A percentile compares a stretch with the other conserved stretches of the same genome.
These are phyloP conservation scores for Trematocara macrostoma DNA, from an alignment of 2,113 vertebrate species.

Conservation along the genomic window DNA sequence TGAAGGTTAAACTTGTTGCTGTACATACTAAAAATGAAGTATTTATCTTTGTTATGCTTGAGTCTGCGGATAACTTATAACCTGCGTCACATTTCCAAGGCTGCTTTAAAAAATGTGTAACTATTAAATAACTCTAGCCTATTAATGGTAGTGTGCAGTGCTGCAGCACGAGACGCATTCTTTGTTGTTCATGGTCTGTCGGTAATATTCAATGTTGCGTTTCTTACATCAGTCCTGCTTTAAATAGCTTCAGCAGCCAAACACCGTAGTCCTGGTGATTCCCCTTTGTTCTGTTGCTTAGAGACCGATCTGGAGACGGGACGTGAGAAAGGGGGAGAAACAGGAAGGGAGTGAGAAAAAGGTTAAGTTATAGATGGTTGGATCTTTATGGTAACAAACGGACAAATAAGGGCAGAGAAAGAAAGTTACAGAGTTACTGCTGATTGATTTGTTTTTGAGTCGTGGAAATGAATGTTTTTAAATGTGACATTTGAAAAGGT, in stretches of 20 bases:
- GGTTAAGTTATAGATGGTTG: background rate
- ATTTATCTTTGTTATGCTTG: background rate
- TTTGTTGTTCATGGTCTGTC: background rate
- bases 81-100: background rate
- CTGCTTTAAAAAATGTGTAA: background rate
- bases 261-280: constrained; percentile 19
- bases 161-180: background rate
- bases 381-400: background rate
- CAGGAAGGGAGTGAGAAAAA: background rate
- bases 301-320: constrained; percentile 31
- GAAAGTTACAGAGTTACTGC: background rate
- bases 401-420: background rate
- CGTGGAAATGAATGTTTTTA: rapidly evolving
- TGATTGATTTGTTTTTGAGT: background rate
- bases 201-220: background rate
- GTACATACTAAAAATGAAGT: background rate
- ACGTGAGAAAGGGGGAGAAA: background rate
- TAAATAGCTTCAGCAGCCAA: constrained; percentile 27
- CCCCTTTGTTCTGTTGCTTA: constrained; percentile 48
- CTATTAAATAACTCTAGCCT: background rate
- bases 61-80: background rate
- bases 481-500: background rate
- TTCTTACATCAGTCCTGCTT: constrained; percentile 15
- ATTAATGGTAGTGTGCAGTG: background rate
- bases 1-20: background rate